Evolutionary conservation across 1,140 invertebrate species (phyloP).

Genomic region (Aleiodes sp.): DNA sequence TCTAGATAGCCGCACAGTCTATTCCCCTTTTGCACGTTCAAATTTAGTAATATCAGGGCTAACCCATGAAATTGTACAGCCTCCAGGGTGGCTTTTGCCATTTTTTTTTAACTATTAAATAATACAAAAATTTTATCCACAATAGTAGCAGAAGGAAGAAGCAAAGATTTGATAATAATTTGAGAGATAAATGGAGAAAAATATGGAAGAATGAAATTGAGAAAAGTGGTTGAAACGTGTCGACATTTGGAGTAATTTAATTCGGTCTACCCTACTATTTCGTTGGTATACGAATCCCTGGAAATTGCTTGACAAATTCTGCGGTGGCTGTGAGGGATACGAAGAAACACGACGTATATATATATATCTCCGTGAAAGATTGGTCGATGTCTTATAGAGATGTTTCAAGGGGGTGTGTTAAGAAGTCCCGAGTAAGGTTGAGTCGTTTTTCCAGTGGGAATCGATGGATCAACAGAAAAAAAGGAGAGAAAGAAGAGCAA

Average conservation of each 20-base stretch:
- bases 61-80: slow-evolving; percentile 30
- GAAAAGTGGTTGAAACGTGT: neutral
- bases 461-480: slow-evolving; percentile 8
- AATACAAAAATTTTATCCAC: slow-evolving; percentile 6
- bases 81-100: slow-evolving; percentile 9
- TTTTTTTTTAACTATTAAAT: slow-evolving; percentile 3
- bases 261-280: slow-evolving; percentile 52
- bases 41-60: slow-evolving; percentile 27
- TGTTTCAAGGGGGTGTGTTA: neutral
- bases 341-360: neutral
- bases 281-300: slow-evolving; percentile 39
- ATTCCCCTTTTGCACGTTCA: slow-evolving; percentile 24
- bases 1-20: slow-evolving; percentile 24
- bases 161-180: neutral
- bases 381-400: neutral
- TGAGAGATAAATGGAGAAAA: neutral
- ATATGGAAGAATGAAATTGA: too few relatives aligned
- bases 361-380: slow-evolving; percentile 6
- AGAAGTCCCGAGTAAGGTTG: neutral
- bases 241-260: slow-evolving; percentile 49
- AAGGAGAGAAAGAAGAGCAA: neutral
- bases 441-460: neutral
- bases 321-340: slow-evolving; percentile 14
- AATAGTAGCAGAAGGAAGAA: neutral
- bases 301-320: slow-evolving; percentile 52